phyloP scores from a whole-genome alignment of 2,113 vertebrate genomes.

The Dinomys branickii region DNA sequence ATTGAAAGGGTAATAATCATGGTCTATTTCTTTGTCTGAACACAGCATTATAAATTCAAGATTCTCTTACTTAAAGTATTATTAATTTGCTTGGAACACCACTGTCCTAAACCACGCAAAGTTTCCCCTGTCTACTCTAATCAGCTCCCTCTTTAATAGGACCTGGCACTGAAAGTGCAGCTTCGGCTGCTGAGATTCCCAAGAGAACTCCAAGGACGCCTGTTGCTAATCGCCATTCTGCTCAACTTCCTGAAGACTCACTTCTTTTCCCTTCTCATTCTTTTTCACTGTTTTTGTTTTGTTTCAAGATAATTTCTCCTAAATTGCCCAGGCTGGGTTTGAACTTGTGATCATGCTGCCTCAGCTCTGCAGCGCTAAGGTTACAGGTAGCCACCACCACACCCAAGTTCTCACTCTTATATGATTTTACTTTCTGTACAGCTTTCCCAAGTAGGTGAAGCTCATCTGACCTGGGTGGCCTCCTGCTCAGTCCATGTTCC shows the following conservation, averaged over 20 bases:
- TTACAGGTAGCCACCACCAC: background rate
- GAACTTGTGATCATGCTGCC: background rate
- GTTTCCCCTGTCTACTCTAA: conserved; percentile 6
- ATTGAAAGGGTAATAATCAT: background rate
- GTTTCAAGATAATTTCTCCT: background rate
- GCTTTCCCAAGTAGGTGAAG: background rate
- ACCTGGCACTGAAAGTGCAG: background rate
- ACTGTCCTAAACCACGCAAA: conserved; percentile 39
- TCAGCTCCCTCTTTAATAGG: conserved; percentile 47
- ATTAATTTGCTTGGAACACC: conserved; percentile 45
- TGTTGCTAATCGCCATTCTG: conserved; percentile 59
- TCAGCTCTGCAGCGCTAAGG: background rate
- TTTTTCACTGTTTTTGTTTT: background rate
- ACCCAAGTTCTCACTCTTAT: background rate
- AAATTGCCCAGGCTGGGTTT: background rate
- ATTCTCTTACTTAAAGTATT: background rate
- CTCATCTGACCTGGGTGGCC: background rate
- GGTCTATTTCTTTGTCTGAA: background rate
- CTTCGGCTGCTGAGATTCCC: conserved; percentile 36
- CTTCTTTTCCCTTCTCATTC: background rate
- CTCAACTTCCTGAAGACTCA: background rate
- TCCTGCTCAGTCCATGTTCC: background rate
- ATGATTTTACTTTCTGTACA: background rate
- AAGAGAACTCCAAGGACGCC: conserved; percentile 42
- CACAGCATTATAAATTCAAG: background rate